Base-by-base conservation (phyloP, 2,888 invertebrate species). In the Cataglyphis cursor region DNA sequence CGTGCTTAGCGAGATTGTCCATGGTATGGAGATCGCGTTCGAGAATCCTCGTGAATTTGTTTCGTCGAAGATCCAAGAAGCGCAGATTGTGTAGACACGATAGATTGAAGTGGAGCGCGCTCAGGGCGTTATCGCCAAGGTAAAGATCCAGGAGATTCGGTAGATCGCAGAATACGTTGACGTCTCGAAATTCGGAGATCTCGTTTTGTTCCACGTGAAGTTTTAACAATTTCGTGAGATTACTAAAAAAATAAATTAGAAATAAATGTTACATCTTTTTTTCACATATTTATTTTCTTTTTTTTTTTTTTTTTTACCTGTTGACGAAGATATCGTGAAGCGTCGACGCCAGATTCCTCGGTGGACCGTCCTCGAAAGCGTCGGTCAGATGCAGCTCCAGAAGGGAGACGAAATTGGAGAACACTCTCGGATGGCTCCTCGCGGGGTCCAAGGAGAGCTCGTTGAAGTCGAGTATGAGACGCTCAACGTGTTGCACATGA, bases 191-290 rank as follows among this genome's bases (percentile, higher is more conserved):
- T 70, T 96, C 95, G 38, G 96, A 96, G 44, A 97, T 97, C 93
- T 97, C 97, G 92, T 97, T 97, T 90, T 97, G 97, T 91, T 97
- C 97, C 90, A 97, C 94, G 93, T 97, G 97, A 1, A 97, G 94
- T 92, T 97, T 97, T 86, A 96, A 96, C 87, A 97, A 94, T 85
- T 96, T 96, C 0, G 96, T 96, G 85, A 97, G 93, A 91, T 97
- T 96, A 88, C 97, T 95, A 93, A 90, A 12, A 41, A 12, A 35
- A 8, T n/a, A 57, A 28, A 51, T 54, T 21, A 24, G 5, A 21
- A 21, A 9, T 4, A 41, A 6, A 21, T 0, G n/a, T 31, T n/a
- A 68, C 8, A 73, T 4, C n/a, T 59, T 35, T 31, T 4, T 35
- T 35, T 35, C 6, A 35, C 6, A 35, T 35, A 6, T 35, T 35